These are phyloP conservation scores for Hemichromis elongatus DNA, from an alignment of 2,113 vertebrate genomes.

Conservation along the genomic window DNA sequence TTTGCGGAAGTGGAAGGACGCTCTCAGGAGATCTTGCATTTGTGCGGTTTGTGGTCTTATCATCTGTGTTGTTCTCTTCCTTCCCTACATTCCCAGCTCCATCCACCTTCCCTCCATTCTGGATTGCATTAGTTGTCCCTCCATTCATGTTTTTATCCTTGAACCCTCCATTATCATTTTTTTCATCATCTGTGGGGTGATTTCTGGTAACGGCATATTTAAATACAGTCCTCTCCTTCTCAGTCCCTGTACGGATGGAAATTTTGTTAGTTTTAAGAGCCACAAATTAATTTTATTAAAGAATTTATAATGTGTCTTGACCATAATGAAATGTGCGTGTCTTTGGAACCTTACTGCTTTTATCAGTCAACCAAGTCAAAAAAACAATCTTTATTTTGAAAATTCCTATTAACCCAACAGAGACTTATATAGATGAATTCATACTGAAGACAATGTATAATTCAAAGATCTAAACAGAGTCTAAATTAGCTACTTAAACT, in stretches of 20 bases:
- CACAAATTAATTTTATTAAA: background rate
- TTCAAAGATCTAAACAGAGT: background rate
- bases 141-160: background rate
- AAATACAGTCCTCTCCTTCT: conserved; percentile 29
- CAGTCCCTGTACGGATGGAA: conserved; percentile 9
- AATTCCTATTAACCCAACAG: background rate
- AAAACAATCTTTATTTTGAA: background rate
- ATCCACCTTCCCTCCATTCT: background rate
- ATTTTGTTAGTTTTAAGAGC: background rate
- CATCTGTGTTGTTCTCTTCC: background rate
- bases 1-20: background rate
- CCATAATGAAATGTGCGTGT: background rate
- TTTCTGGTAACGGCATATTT: background rate
- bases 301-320: background rate
- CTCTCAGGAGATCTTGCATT: background rate
- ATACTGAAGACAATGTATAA: background rate
- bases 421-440: background rate
- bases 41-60: background rate
- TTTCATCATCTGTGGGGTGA: background rate
- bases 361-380: background rate
- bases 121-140: background rate
- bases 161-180: background rate
- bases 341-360: background rate
- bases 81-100: background rate
- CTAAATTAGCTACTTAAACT: background rate